These are phyloP conservation scores for Carcharodon carcharias DNA, from an alignment of 2,797 vertebrate species.

Conservation along the genomic window DNA sequence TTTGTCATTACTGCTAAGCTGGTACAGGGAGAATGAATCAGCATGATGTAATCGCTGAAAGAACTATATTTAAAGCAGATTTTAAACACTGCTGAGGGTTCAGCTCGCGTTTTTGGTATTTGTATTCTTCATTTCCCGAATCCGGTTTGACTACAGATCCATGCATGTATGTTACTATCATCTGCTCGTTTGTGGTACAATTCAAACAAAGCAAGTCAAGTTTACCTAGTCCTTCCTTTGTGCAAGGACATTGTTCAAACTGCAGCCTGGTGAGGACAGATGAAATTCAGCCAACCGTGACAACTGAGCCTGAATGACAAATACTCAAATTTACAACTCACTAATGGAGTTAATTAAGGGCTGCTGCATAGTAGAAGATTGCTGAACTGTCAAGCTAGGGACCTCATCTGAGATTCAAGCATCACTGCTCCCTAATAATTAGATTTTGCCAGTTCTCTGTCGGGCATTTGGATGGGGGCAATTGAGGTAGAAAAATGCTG, in stretches of 20 bases:
- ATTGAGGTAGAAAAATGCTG: neutral
- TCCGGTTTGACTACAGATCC: neutral
- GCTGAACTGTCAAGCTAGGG: neutral
- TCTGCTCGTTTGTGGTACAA: neutral
- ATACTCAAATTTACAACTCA: constrained; percentile 9
- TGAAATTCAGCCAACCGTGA: constrained; percentile 29
- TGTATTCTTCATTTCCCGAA: neutral
- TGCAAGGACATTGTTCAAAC: neutral
- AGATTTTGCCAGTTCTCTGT: constrained; percentile 1
- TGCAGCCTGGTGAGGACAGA: neutral
- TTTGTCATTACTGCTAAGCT: too few species aligned
- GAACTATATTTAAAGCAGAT: neutral
- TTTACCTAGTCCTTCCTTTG: neutral
- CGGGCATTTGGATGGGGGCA: neutral
- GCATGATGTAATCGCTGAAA: neutral
- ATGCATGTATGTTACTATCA: neutral
- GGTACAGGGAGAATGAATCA: neutral
- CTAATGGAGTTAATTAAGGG: constrained; percentile 5
- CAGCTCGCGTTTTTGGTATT: neutral
- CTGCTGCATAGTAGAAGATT: constrained; percentile 4
- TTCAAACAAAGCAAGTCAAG: neutral
- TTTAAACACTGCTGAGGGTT: neutral
- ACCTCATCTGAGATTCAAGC: neutral
- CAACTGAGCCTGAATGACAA: neutral
- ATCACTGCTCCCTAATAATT: constrained; percentile 25